Base-by-base conservation (phyloP, 1,140 invertebrate species). In the Musca domestica region DNA sequence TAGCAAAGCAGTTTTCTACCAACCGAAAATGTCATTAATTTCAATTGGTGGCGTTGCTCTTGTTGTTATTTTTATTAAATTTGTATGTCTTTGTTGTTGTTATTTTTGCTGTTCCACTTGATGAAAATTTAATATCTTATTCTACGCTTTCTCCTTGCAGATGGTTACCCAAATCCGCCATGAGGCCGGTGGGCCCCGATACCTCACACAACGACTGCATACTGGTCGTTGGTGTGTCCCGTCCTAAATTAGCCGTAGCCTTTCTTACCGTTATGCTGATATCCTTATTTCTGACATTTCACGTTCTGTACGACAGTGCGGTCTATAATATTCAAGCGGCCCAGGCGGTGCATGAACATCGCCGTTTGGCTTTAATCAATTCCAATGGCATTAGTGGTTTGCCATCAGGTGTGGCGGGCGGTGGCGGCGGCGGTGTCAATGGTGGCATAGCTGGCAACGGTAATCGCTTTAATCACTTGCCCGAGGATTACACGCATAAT, bases 261-360 rank as follows among this genome's bases (percentile, higher is more conserved):
- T 89, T 92, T 78, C 85, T 92, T 67, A 89, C 89, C 68, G 88
- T 92, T 72, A 90, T 90, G 81, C 84, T 92, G 68, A 84, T 92
- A 64, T 92, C 90, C 14, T 85, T 92, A 48, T 92, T 92, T 81
- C 87, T 92, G 74, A 92, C 91, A 64, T 91, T 92, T 82, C 90
- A 92, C 80, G 87, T 92, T 66, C 87, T 92, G 48, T 92, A 92
- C 84, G 91, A 92, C 82, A 91, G 90, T 77, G 90, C 91, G n/a
- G 85, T 92, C 14, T 91, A 91, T 80, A 91, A 89, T 75, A 85
- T 92, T 67, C 89, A 91, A 20, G 80, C 80, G 0, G 80, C 77
- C 0, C 79, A 81, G 63, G 77, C 77, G 0, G 76, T 78, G 6
- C 74, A 78, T 48, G 79, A 81, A 58, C 64, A 72, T 15, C 41